These are phyloP conservation scores for Sebastes cheni DNA, from an alignment of 2,797 vertebrate genomes.

Conservation along the genomic window DNA sequence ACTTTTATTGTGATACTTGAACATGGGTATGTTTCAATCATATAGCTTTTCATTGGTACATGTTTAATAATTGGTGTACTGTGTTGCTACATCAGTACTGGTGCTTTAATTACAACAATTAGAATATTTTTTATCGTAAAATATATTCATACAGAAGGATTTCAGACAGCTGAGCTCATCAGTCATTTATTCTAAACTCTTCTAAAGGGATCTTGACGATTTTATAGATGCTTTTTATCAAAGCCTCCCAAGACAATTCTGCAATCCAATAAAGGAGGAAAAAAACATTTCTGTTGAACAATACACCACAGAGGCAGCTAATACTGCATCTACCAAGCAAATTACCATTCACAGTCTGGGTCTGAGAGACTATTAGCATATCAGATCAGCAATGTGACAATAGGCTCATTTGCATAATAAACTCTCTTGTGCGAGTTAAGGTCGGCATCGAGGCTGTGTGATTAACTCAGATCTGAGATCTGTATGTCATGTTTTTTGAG, in stretches of 20 bases:
- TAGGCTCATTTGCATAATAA: slow-evolving; percentile 38
- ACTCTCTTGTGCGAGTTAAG: slow-evolving; percentile 17
- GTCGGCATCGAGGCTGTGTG: slow-evolving; percentile 16
- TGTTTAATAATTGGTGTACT: not conserved
- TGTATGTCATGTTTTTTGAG: not conserved
- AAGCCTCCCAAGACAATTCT: not conserved
- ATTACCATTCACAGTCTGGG: slow-evolving; percentile 4
- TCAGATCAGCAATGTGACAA: slow-evolving; percentile 19
- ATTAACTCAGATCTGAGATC: slow-evolving; percentile 19
- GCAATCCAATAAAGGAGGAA: not conserved
- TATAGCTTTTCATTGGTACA: not conserved
- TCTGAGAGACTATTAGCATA: slow-evolving; percentile 24
- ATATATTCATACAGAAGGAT: not conserved
- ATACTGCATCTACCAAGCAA: not conserved
- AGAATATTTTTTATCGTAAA: not conserved
- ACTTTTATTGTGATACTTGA: not conserved
- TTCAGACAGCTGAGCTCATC: not conserved
- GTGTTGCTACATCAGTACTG: not conserved
- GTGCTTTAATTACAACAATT: not conserved
- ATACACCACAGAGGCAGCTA: not conserved
- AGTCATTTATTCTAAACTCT: not conserved
- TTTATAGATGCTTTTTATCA: not conserved
- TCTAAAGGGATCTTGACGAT: not conserved
- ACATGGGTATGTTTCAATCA: no score
- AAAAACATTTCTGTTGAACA: not conserved